Conservation (phyloP, 1,140 invertebrate species). For the Eurytemora carolleeae region DNA sequence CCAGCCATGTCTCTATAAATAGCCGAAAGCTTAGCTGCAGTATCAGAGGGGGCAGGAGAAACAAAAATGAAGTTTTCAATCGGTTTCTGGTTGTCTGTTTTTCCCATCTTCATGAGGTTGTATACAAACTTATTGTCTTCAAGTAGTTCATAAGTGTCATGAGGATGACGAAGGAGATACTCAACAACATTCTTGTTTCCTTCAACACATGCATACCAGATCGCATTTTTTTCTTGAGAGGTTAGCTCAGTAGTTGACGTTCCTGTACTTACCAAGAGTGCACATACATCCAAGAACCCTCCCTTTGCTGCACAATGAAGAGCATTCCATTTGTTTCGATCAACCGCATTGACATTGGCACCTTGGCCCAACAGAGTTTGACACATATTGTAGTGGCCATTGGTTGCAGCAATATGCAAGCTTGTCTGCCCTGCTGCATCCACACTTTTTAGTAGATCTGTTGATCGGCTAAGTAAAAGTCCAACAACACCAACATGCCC, state of each 20-base stretch:
- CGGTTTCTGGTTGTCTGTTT: constrained; percentile 83
- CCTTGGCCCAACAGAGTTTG: constrained; percentile 89
- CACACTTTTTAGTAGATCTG: constrained; percentile 52
- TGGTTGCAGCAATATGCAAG: constrained; percentile 80
- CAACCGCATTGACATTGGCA: constrained; percentile 89
- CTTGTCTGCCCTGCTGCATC: constrained; percentile 45
- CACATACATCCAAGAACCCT: constrained; percentile 81
- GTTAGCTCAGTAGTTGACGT: constrained; percentile 82
- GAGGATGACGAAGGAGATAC: constrained; percentile 88
- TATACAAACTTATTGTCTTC: constrained; percentile 90
- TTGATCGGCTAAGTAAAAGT: constrained; percentile 73
- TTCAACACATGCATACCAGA: constrained; percentile 56
- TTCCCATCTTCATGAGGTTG: constrained; percentile 94
- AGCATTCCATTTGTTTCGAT: constrained; percentile 91
- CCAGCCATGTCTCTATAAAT: constrained; percentile 67
- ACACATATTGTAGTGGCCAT: constrained; percentile 94
- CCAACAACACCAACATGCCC: constrained; percentile 89
- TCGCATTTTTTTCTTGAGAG: constrained; percentile 74
- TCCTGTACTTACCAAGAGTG: constrained; percentile 78
- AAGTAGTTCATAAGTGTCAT: constrained; percentile 88
- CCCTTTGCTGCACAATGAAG: constrained; percentile 86
- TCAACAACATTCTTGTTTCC: constrained; percentile 81
- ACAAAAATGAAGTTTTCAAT: constrained; percentile 90
- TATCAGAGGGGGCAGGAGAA: constrained; percentile 89
- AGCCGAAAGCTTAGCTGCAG: constrained; percentile 87